These are phyloP conservation scores for Ooceraea biroi DNA, from an alignment of 1,140 invertebrate genomes.

Conservation along the genomic window DNA sequence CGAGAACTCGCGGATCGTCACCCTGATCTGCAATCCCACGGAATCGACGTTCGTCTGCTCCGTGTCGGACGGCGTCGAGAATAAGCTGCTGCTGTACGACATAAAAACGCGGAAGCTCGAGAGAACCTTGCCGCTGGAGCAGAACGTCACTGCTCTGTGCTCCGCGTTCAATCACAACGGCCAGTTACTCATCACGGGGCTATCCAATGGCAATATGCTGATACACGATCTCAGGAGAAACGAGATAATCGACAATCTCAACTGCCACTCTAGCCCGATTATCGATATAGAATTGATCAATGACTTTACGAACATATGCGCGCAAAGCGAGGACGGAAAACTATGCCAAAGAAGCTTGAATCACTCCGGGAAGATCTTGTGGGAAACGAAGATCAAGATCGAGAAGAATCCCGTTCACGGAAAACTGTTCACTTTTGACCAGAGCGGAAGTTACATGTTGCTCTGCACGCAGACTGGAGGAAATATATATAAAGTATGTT, in stretches of 20 bases:
- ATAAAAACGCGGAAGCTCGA: conserved; percentile 89
- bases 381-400: conserved; percentile 85
- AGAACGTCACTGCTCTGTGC: conserved; percentile 85
- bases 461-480: conserved; percentile 88
- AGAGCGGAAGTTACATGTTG: conserved; percentile 88
- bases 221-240: conserved; percentile 88
- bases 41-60: conserved; percentile 89
- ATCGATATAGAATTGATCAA: conserved; percentile 87
- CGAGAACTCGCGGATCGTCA: conserved; percentile 86
- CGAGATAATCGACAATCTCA: conserved; percentile 88
- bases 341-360: conserved; percentile 87
- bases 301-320: conserved; percentile 88
- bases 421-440: conserved; percentile 88
- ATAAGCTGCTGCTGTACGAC: conserved; percentile 88
- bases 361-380: conserved; percentile 85
- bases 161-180: conserved; percentile 90
- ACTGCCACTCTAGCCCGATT: conserved; percentile 86
- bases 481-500: conserved; percentile 88
- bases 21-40: conserved; percentile 87
- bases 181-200: conserved; percentile 88
- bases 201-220: conserved; percentile 88
- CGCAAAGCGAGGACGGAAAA: conserved; percentile 87
- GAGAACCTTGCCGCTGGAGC: conserved; percentile 84
- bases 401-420: conserved; percentile 84
- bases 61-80: conserved; percentile 83